Percentiles rank a stretch among this genome's conserved stretches.
These are phyloP conservation scores for Myotis pilosus DNA, from an alignment of 2,797 vertebrate genomes.

Conservation along the genomic window DNA sequence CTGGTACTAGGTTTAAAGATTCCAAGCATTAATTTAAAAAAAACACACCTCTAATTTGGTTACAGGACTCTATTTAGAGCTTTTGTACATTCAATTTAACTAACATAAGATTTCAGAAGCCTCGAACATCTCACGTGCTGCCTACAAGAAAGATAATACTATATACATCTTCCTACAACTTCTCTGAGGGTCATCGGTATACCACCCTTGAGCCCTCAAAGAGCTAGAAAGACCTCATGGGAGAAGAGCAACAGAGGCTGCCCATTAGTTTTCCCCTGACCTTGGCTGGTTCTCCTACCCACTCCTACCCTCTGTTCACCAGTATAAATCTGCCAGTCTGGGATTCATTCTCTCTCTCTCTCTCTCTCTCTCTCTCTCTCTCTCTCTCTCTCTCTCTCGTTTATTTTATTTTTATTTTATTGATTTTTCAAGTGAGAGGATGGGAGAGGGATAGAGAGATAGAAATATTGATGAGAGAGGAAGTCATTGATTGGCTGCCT, in stretches of 20 bases:
- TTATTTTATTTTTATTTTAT: no score
- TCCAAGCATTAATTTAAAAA: background rate
- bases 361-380: no score
- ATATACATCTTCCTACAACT: background rate
- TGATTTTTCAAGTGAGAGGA: no score
- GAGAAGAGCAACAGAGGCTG: background rate
- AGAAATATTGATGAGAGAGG: no score
- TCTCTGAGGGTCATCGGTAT: background rate
- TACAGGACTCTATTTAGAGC: background rate
- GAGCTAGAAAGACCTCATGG: background rate
- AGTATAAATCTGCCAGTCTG: background rate
- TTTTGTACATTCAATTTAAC: slow-evolving; percentile 6
- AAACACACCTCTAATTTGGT: background rate
- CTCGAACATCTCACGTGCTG: background rate
- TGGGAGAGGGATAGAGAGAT: no score
- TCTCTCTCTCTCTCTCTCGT: no score
- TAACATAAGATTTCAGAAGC: slow-evolving; percentile 51
- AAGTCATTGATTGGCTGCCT: no score
- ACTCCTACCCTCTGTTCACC: no score
- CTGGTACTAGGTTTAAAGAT: slow-evolving; percentile 3
- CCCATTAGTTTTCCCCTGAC: background rate
- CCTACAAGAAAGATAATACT: background rate
- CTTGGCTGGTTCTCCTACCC: background rate
- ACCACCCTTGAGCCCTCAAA: background rate
- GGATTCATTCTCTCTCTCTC: background rate